Conservation (phyloP, 2,797 vertebrate genomes). For the Melanotaenia pygmaea region DNA sequence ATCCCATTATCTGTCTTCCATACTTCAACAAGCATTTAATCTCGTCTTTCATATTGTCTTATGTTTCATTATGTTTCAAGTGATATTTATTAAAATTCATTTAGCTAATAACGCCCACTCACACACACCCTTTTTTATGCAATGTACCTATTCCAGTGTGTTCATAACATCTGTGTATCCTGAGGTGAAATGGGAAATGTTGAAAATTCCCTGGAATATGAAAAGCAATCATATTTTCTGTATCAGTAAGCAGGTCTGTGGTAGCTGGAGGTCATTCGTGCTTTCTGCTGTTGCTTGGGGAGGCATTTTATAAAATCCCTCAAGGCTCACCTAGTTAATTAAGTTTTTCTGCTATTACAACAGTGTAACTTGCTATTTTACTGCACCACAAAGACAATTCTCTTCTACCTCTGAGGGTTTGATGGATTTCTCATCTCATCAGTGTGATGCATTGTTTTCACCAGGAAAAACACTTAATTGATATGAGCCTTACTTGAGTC, state of each 20-base stretch:
- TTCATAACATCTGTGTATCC: conserved; percentile 79
- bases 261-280: conserved; percentile 78
- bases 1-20: conserved; percentile 74
- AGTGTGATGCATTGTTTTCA: conserved; percentile 5
- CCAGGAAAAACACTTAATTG: background rate
- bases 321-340: conserved; percentile 80
- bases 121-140: conserved; percentile 58
- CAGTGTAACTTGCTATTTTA: conserved; percentile 69
- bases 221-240: conserved; percentile 89
- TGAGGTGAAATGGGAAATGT: conserved; percentile 80
- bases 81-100: conserved; percentile 81
- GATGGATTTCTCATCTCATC: conserved; percentile 38
- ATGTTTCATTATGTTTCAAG: conserved; percentile 76
- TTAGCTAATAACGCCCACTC: conserved; percentile 76
- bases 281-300: conserved; percentile 73
- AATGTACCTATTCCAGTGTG: conserved; percentile 74
- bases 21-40: conserved; percentile 79
- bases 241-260: conserved; percentile 85
- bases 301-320: conserved; percentile 75
- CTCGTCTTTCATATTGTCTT: conserved; percentile 69
- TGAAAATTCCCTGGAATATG: conserved; percentile 80
- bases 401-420: conserved; percentile 34
- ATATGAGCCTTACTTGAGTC: background rate
- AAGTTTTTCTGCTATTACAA: conserved; percentile 71
- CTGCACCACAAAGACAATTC: conserved; percentile 61